Conservation (phyloP, 2,888 invertebrate species). For the Pediacus dermestoides region DNA sequence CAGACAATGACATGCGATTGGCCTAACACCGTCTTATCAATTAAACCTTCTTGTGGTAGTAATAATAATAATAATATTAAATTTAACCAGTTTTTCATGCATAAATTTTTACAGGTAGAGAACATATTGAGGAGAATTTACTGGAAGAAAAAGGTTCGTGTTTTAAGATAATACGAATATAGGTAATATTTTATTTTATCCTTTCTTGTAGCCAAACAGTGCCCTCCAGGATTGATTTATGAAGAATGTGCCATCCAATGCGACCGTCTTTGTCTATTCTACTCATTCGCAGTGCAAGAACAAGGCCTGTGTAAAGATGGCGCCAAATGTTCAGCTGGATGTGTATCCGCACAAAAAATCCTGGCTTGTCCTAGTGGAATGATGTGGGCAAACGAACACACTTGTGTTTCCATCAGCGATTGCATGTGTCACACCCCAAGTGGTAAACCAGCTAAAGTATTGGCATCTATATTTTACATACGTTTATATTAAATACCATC, state of each 20-base stretch:
- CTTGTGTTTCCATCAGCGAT: slow-evolving; percentile 69
- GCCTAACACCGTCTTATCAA: slow-evolving; percentile 51
- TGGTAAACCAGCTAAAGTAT: slow-evolving; percentile 64
- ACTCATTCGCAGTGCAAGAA: slow-evolving; percentile 49
- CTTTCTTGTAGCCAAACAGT: no score
- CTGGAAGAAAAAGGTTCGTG: no score
- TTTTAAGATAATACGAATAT: no score
- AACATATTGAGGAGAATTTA: no score
- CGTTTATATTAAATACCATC: background rate
- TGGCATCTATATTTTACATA: background rate
- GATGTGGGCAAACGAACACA: slow-evolving; percentile 67
- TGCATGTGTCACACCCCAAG: slow-evolving; percentile 71
- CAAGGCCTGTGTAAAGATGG: slow-evolving; percentile 50
- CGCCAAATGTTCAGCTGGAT: slow-evolving; percentile 46
- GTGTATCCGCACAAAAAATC: slow-evolving; percentile 35
- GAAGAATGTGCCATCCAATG: slow-evolving; percentile 71
- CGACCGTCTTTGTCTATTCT: slow-evolving; percentile 66
- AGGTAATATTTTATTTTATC: no score
- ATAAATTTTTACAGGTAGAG: no score
- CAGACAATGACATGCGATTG: slow-evolving; percentile 53
- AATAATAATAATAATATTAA: no score
- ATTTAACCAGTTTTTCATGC: no score
- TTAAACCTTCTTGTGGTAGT: slow-evolving; percentile 62
- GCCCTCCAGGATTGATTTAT: slow-evolving; percentile 55
- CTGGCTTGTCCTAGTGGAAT: slow-evolving; percentile 56